Base-by-base conservation (phyloP, 2,888 invertebrate species). In the Agelastica alni region DNA sequence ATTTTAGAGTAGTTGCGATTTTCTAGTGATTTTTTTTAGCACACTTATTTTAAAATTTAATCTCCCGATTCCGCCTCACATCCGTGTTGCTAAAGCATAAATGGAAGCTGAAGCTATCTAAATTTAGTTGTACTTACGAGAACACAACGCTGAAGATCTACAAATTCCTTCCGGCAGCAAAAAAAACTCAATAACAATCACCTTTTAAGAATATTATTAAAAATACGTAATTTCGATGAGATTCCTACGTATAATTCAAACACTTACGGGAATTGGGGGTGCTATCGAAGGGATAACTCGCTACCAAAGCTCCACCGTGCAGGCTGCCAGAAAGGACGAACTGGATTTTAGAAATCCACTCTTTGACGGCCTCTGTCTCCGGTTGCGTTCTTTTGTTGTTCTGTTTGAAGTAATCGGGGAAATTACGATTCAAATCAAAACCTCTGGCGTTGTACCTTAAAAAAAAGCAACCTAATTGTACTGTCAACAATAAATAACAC, bases 261-360 rank as follows among this genome's bases (percentile, higher is more conserved):
- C 26, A 82, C 88, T 89, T 88, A 94, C 94, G 90, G 78, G 93
- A 88, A 80, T 89, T 93, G 13, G 93, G 93, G 3, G 93, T 94
- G 76, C 95, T 96, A 77, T 98, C 97, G 76, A 91, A 98, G 0
- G 98, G 97, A 77, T 97, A 98, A 70, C 95, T 96, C 36, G 95
- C 97, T 9, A 98, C 96, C 57, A 97, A 80, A 1, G 94, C 93
- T 36, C 97, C 97, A 0, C 96, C 96, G 75, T 97, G 97, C 47
- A 97, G 80, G 64, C 94, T 95, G 37, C 94, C 96, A 1, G 96
- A 96, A 22, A 97, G 80, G 7, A 96, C 93, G 74, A 97, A 96
- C 75, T 93, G 94, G 54, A 91, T 91, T 76, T 92, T 90, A 59
- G 91, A 88, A 56, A 95, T 86, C 96, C 96, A 97, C 69, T 93